phyloP scores from a whole-genome alignment of 2,888 invertebrate genomes.

The Dryobotodes eremita region DNA sequence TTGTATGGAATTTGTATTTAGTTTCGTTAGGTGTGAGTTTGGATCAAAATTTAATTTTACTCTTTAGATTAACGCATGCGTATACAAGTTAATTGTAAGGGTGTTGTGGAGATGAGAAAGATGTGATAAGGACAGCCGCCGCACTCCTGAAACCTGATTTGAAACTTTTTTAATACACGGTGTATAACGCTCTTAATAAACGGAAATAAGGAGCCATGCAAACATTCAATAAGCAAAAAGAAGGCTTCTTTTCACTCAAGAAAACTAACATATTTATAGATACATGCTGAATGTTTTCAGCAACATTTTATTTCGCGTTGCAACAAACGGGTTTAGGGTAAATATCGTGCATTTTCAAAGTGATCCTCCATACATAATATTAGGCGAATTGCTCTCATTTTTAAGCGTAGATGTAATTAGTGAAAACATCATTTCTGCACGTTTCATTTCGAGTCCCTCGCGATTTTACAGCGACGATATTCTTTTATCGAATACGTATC shows the following conservation, averaged over 20 bases:
- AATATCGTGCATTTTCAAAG: slow-evolving; percentile 57
- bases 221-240: background rate
- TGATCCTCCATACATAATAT: slow-evolving; percentile 49
- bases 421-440: slow-evolving; percentile 45
- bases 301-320: background rate
- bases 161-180: slow-evolving; percentile 50
- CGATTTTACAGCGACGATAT: slow-evolving; percentile 31
- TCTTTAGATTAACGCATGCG: slow-evolving; percentile 62
- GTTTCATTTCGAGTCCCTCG: slow-evolving; percentile 30
- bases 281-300: background rate
- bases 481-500: slow-evolving; percentile 42
- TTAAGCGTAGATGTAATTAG: slow-evolving; percentile 62
- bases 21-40: slow-evolving; percentile 58
- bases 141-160: slow-evolving; percentile 56
- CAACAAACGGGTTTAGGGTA: background rate
- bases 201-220: background rate
- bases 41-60: slow-evolving; percentile 66
- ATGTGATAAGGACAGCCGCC: slow-evolving; percentile 68
- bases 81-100: slow-evolving; percentile 66
- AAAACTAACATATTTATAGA: background rate
- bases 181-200: background rate
- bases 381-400: slow-evolving; percentile 68
- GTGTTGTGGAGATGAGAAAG: slow-evolving; percentile 50
- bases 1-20: slow-evolving; percentile 49
- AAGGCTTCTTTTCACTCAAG: background rate